Base-by-base conservation (phyloP, 2,113 vertebrate genomes). In the Melozone crissalis region DNA sequence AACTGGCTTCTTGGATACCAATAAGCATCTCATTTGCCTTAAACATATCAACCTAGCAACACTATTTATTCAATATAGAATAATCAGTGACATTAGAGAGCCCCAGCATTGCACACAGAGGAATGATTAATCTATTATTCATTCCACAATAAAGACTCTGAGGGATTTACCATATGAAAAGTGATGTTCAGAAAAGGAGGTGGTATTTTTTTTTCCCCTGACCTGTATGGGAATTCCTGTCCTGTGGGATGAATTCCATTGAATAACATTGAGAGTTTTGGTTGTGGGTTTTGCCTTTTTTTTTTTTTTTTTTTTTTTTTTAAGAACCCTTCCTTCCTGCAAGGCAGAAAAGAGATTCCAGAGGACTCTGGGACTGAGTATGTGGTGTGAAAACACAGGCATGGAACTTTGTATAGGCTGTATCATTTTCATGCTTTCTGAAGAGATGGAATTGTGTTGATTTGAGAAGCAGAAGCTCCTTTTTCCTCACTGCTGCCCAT, bases 11-110 rank as follows among this genome's bases (percentile, higher is more conserved):
- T 95, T 97, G 94, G 96, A 96, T 97, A 97, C 94, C 95, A 96
- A 94, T 97, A 93, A 97, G 89, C 91, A 96, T 96, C 94, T 97
- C 94, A 97, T 95, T 96, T 97, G 87, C 93, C 95, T 97, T 97
- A 96, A 93, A 96, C 89, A 87, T 96, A 97, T 95, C 94, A 97
- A 96, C 96, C 85, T 95, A 94, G 96, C 96, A 96, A 97, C 87
- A 93, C 86, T 96, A 85, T 96, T 97, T 95, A 97, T 97, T 94
- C 88, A 96, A 94, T 96, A 96, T 93, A 95, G 89, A 94, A 96
- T 95, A 97, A 97, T 97, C 95, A 96, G 97, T 97, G 91, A 94
- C 86, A 84, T 96, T 97, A 97, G 94, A 86, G 86, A 86, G 77
- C 51, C 89, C 85, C 30, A 2, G 93, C 86, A 91, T 65, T 76